Base-by-base conservation (phyloP, 1,140 invertebrate species). In the Hypothenemus hampei region DNA sequence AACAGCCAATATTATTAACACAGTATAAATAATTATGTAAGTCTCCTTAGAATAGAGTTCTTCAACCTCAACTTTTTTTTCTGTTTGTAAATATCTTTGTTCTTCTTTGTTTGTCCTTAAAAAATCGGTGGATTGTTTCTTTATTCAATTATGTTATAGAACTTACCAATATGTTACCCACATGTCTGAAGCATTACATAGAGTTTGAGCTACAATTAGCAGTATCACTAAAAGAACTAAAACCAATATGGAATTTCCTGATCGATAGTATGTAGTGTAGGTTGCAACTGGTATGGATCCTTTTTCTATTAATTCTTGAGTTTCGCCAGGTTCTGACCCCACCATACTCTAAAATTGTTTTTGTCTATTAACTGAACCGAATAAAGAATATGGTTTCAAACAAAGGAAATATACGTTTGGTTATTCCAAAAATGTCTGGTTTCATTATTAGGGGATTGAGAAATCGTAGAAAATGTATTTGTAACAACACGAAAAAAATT, bases 131-230 rank as follows among this genome's bases (percentile, higher is more conserved):
- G 8, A 31, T 11, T 16, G n/a, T 18, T 3, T 2, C 16, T 43
- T 5, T n/a, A n/a, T 11, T 43, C n/a, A 43, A 20, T 21, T 22
- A 21, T 20, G 21, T 11, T 0, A 4, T 4, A 3, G n/a, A 7
- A 54, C 50, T 61, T 68, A 77, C 87, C 86, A 89, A 47, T 78
- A 78, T 13, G 82, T 80, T 0, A 87, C 70, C 85, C 85, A 89
- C 60, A 81, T 86, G 69, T 91, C 87, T 23, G 75, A 78, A 0
- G 74, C 75, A 33, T 75, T 81, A 5, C 72, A 77, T 8, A 68
- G 65, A 1, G 71, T 63, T 24, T 81, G 75, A 4, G 79, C 72
- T 4, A 79, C 39, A 18, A 80, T 51, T n/a, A 64, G 66, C 55
- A 72, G 72, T 8, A 69, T 4, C 0, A 72, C 7, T 5, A 79